These are phyloP conservation scores for Phocides pigmalion DNA, from an alignment of 1,140 invertebrate genomes.

Conservation along the genomic window DNA sequence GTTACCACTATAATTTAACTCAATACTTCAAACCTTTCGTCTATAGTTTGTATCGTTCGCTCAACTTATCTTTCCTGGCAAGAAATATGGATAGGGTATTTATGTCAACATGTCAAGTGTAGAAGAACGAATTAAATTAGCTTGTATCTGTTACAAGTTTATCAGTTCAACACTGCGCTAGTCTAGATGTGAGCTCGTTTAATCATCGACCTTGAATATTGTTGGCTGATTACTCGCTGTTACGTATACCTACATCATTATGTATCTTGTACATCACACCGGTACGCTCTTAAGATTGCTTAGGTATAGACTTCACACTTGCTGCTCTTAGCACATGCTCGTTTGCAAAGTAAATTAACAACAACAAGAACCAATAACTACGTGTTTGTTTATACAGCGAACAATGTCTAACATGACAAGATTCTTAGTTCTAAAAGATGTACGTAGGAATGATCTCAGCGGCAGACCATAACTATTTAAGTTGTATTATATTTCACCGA, in stretches of 20 bases:
- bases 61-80: slow-evolving; percentile 12
- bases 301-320: slow-evolving; percentile 55
- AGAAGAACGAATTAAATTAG: slow-evolving; percentile 38
- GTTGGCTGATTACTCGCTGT: slow-evolving; percentile 68
- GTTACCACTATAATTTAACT: slow-evolving; percentile 5
- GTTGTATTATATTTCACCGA: slow-evolving; percentile 9
- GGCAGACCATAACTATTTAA: slow-evolving; percentile 46
- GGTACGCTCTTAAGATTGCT: slow-evolving; percentile 45
- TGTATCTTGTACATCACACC: slow-evolving; percentile 42
- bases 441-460: slow-evolving; percentile 13
- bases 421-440: slow-evolving; percentile 29
- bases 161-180: slow-evolving; percentile 28
- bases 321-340: slow-evolving; percentile 42
- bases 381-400: slow-evolving; percentile 1
- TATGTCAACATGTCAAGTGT: slow-evolving; percentile 30
- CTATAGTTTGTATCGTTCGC: slow-evolving; percentile 7
- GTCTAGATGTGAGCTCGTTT: slow-evolving; percentile 45
- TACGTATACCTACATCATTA: slow-evolving; percentile 42
- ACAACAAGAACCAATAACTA: slow-evolving; percentile 1
- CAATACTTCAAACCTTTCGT: background rate
- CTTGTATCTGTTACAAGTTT: slow-evolving; percentile 29
- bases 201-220: slow-evolving; percentile 64
- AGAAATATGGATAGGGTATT: slow-evolving; percentile 18
- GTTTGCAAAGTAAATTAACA: slow-evolving; percentile 37
- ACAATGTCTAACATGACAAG: slow-evolving; percentile 8